Conservation (phyloP, 2,797 vertebrate genomes). For the Pogonophryne albipinna region DNA sequence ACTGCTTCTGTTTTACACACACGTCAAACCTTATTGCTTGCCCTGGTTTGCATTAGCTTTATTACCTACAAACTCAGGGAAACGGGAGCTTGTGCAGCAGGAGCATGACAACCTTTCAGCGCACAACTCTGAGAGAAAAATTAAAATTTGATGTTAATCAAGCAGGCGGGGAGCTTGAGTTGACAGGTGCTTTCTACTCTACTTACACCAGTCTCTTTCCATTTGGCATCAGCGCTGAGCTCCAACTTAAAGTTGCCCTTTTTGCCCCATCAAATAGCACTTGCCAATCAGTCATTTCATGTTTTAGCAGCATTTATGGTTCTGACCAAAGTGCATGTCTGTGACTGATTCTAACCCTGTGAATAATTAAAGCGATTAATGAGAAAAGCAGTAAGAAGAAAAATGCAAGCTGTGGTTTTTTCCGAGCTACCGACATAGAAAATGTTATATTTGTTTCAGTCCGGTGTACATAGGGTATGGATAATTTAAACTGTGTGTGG, state of each 20-base stretch:
- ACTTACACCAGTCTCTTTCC: conserved; percentile 96
- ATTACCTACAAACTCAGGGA: conserved; percentile 54
- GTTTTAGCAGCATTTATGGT: conserved; percentile 73
- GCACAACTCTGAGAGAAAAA: conserved; percentile 92
- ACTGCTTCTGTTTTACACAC: conserved; percentile 29
- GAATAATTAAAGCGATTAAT: conserved; percentile 72
- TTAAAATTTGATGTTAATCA: conserved; percentile 99
- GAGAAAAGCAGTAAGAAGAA: conserved; percentile 39
- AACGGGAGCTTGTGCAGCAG: conserved; percentile 50
- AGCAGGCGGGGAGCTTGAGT: conserved; percentile 91
- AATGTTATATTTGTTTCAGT: conserved; percentile 30
- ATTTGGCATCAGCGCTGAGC: conserved; percentile 91
- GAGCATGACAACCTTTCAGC: conserved; percentile 86
- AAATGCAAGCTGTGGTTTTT: conserved; percentile 60
- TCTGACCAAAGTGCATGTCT: conserved; percentile 67
- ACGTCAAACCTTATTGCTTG: conserved; percentile 48
- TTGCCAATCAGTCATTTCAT: conserved; percentile 73
- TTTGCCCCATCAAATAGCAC: conserved; percentile 73
- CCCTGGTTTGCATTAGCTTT: conserved; percentile 48
- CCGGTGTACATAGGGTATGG: not conserved
- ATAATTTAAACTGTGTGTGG: conserved; percentile 25
- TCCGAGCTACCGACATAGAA: conserved; percentile 34
- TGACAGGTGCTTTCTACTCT: conserved; percentile 99
- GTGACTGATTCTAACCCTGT: conserved; percentile 55
- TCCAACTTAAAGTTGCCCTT: conserved; percentile 63